phyloP scores from a whole-genome alignment of 2,797 vertebrate genomes.

The Acrossocheilus wenchowensis region DNA sequence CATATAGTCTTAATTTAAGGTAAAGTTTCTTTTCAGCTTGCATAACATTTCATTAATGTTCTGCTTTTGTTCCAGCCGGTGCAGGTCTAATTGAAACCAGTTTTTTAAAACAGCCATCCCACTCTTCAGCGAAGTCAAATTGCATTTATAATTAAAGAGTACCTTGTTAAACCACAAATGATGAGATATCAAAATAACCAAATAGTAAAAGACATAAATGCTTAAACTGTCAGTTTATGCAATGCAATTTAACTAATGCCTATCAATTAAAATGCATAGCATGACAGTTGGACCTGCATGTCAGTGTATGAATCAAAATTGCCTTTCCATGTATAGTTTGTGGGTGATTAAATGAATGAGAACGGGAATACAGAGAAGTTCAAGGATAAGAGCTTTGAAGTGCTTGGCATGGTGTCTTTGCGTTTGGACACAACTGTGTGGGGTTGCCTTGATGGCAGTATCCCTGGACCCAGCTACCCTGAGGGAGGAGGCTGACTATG shows the following conservation, averaged over 20 bases:
- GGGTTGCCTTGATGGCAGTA: slow-evolving; percentile 41
- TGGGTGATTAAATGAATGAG: background rate
- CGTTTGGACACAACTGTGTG: slow-evolving; percentile 5
- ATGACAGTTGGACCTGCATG: background rate
- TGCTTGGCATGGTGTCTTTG: slow-evolving; percentile 17
- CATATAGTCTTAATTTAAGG: background rate
- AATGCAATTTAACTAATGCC: background rate
- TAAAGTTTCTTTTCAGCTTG: background rate
- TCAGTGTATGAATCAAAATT: background rate
- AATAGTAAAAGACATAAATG: background rate
- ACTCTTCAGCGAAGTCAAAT: background rate
- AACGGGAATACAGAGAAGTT: background rate
- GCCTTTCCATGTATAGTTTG: background rate
- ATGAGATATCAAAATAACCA: background rate
- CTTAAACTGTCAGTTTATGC: background rate
- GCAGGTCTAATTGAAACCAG: background rate
- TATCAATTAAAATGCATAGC: background rate
- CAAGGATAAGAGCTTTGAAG: slow-evolving; percentile 4
- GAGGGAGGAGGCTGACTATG: slow-evolving; percentile 20
- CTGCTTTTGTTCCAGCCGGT: background rate
- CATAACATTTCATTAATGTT: background rate
- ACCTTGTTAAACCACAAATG: background rate
- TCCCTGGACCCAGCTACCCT: slow-evolving; percentile 36
- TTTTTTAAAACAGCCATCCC: background rate
- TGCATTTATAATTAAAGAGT: background rate